Conservation (phyloP, 1,140 invertebrate genomes). For the Microplitis demolitor region DNA sequence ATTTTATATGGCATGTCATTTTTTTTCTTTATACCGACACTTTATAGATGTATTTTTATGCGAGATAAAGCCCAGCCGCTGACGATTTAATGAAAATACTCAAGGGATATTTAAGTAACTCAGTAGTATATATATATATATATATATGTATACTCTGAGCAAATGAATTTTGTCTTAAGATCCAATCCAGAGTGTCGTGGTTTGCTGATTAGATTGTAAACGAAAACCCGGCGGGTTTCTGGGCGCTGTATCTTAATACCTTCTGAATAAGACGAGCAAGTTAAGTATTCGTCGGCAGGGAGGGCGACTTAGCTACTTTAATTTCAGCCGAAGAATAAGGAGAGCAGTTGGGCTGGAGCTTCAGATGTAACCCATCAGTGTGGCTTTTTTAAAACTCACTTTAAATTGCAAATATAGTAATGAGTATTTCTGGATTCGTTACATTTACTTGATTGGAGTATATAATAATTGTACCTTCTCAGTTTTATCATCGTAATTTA, state of each 20-base stretch:
- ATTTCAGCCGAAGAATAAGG: not conserved
- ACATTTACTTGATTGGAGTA: constrained; percentile 62
- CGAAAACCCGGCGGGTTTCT: not conserved
- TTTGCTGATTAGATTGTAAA: not conserved
- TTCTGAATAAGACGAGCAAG: no score
- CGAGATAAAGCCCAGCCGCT: not conserved
- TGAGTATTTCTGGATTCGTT: constrained; percentile 62
- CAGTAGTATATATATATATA: not conserved
- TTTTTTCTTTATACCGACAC: not conserved
- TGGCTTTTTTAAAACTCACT: constrained; percentile 40
- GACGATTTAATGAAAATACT: no score
- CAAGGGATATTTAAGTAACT: no score
- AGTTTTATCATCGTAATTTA: no score
- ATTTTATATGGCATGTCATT: not conserved
- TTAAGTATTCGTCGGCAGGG: no score
- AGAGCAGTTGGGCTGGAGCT: not conserved
- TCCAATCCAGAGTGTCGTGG: constrained; percentile 4
- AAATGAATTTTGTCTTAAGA: constrained; percentile 49
- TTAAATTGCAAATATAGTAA: constrained; percentile 64
- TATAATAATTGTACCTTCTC: constrained; percentile 29
- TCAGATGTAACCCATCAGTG: not conserved
- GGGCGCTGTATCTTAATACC: no score
- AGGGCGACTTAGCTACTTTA: not conserved
- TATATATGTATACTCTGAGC: constrained; percentile 31
- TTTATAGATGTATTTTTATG: not conserved